These are phyloP conservation scores for Anagrus nilaparvatae DNA, from an alignment of 1,140 invertebrate species.

Conservation along the genomic window DNA sequence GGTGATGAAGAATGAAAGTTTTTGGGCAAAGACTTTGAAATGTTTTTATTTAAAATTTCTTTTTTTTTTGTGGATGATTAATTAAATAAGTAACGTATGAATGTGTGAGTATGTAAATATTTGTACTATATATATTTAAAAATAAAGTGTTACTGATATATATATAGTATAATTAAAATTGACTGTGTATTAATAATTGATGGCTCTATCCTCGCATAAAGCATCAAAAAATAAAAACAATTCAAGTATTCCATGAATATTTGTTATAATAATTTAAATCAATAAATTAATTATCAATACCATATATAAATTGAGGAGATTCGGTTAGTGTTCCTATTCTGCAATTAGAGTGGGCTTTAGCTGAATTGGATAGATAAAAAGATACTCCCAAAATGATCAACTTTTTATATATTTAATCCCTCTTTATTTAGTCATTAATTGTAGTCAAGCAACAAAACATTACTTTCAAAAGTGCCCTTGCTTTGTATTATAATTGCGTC, in stretches of 20 bases:
- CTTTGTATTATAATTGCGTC: constrained; percentile 43
- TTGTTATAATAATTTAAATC: too few relatives aligned
- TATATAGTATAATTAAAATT: constrained; percentile 31
- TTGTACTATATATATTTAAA: constrained; percentile 33
- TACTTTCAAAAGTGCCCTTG: constrained; percentile 45
- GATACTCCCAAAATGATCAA: constrained; percentile 18
- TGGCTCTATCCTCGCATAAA: constrained; percentile 40
- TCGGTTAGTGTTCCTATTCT: constrained; percentile 41
- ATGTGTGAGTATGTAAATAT: constrained; percentile 38
- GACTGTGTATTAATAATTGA: constrained; percentile 23
- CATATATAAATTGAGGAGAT: constrained; percentile 29
- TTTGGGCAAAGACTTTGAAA: too few relatives aligned
- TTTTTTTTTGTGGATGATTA: too few relatives aligned
- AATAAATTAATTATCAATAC: too few relatives aligned
- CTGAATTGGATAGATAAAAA: constrained; percentile 14
- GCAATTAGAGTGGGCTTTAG: constrained; percentile 29
- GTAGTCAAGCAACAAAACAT: too few relatives aligned
- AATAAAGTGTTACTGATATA: constrained; percentile 28
- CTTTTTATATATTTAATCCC: too few relatives aligned
- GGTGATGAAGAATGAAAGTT: too few relatives aligned
- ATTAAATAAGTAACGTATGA: constrained; percentile 26
- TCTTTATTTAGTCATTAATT: too few relatives aligned
- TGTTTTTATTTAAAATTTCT: too few relatives aligned
- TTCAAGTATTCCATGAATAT: constrained; percentile 42
- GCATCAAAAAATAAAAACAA: too few relatives aligned